phyloP scores from a whole-genome alignment of 2,888 invertebrate genomes.

The Alentia gelatinosa region DNA sequence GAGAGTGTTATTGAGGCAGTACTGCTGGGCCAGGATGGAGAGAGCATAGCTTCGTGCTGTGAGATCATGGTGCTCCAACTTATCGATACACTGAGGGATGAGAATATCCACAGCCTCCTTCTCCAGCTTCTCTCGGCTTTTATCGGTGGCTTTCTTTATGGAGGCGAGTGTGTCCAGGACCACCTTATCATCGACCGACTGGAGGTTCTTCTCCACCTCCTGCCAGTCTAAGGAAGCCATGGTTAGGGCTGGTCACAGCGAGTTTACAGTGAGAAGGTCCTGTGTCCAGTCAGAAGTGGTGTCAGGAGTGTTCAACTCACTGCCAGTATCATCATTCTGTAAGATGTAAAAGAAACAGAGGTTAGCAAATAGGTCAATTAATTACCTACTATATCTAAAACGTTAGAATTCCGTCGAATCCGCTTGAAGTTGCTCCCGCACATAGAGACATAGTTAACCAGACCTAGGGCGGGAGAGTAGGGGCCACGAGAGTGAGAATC shows the following conservation, averaged over 20 bases:
- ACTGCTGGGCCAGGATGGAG: constrained; percentile 30
- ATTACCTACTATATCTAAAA: too few relatives aligned
- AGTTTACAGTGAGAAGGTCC: too few relatives aligned
- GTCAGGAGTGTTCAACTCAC: too few relatives aligned
- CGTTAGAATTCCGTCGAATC: too few relatives aligned
- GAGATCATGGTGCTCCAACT: constrained; percentile 54
- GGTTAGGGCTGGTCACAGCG: background rate
- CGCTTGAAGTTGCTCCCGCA: too few relatives aligned
- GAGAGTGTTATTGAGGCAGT: background rate
- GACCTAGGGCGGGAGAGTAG: too few relatives aligned
- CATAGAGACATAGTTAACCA: too few relatives aligned
- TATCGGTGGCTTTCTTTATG: background rate
- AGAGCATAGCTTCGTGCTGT: constrained; percentile 38
- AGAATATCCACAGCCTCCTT: constrained; percentile 30
- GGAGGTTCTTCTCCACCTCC: constrained; percentile 45
- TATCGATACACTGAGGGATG: constrained; percentile 47
- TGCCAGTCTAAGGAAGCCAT: constrained; percentile 46
- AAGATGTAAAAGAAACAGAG: too few relatives aligned
- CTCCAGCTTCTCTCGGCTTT: background rate
- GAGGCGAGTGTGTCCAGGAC: constrained; percentile 30
- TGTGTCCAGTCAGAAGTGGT: too few relatives aligned
- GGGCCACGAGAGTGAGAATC: too few relatives aligned
- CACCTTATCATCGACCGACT: constrained; percentile 52
- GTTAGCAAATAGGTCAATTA: too few relatives aligned
- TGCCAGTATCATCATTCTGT: too few relatives aligned